Conservation (phyloP, 2,888 invertebrate genomes). For the Camptogramma bilineatum region DNA sequence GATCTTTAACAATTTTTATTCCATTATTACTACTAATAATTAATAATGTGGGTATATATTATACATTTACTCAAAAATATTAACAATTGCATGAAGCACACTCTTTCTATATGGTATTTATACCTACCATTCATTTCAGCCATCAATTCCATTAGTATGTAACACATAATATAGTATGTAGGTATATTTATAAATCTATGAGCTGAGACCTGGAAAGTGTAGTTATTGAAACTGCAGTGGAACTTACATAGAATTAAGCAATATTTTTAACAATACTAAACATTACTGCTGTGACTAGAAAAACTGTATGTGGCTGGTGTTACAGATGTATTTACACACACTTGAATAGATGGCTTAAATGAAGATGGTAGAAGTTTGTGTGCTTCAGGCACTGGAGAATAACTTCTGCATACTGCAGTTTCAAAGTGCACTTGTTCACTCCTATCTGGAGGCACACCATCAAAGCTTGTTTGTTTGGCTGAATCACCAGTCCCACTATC, state of each 20-base stretch:
- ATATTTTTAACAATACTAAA: slow-evolving; percentile 64
- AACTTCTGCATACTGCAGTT: slow-evolving; percentile 72
- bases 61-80: too few species aligned
- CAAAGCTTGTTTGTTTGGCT: slow-evolving; percentile 90
- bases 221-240: slow-evolving; percentile 75
- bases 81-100: background rate
- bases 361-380: slow-evolving; percentile 82
- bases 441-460: slow-evolving; percentile 80
- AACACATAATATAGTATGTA: background rate
- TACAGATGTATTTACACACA: slow-evolving; percentile 82
- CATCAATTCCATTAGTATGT: slow-evolving; percentile 26
- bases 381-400: slow-evolving; percentile 81
- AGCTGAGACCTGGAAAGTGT: slow-evolving; percentile 37
- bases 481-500: slow-evolving; percentile 93
- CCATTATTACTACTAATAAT: slow-evolving; percentile 14
- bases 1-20: slow-evolving; percentile 8
- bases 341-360: slow-evolving; percentile 83
- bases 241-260: slow-evolving; percentile 52
- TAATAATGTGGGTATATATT: slow-evolving; percentile 2
- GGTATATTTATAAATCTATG: background rate
- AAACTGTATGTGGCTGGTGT: slow-evolving; percentile 84
- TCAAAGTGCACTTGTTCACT: slow-evolving; percentile 81
- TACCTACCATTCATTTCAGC: slow-evolving; percentile 21
- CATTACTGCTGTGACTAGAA: slow-evolving; percentile 84
- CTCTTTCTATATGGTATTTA: background rate